These are phyloP conservation scores for Aphelinus atriplicis DNA, from an alignment of 1,140 invertebrate genomes.

Conservation along the genomic window DNA sequence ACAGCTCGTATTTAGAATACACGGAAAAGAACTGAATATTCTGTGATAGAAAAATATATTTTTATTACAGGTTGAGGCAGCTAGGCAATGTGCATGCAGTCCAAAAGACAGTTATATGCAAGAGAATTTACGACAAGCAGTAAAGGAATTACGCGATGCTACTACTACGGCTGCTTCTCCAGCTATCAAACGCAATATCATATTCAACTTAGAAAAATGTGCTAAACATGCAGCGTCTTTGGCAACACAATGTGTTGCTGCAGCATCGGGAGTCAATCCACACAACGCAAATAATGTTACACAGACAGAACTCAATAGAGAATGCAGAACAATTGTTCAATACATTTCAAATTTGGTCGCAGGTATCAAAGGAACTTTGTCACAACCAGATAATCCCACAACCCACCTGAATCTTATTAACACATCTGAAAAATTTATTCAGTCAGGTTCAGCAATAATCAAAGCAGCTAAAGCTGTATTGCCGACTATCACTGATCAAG, in stretches of 20 bases:
- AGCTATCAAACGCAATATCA: constrained; percentile 81
- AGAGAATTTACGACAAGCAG: constrained; percentile 84
- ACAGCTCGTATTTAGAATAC: too few relatives aligned
- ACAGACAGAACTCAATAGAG: constrained; percentile 79
- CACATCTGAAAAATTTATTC: constrained; percentile 86
- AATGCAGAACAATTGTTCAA: constrained; percentile 81
- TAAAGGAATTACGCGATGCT: constrained; percentile 90
- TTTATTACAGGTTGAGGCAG: constrained; percentile 79
- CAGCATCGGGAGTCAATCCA: constrained; percentile 79
- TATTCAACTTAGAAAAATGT: constrained; percentile 80
- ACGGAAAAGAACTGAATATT: too few relatives aligned
- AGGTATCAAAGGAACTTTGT: constrained; percentile 79
- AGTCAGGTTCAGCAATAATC: constrained; percentile 77
- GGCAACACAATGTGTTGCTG: constrained; percentile 90
- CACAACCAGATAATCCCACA: constrained; percentile 77
- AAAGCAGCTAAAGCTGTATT: constrained; percentile 83
- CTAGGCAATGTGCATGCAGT: constrained; percentile 87
- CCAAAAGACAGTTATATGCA: constrained; percentile 88
- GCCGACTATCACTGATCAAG: constrained; percentile 86
- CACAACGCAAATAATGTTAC: constrained; percentile 77
- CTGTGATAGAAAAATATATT: not conserved
- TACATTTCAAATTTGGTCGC: constrained; percentile 85
- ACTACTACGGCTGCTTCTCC: constrained; percentile 85
- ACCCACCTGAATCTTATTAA: constrained; percentile 87
- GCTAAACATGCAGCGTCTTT: constrained; percentile 89